These are phyloP conservation scores for Meandrusa payeni DNA, from an alignment of 2,888 invertebrate species.

Conservation along the genomic window DNA sequence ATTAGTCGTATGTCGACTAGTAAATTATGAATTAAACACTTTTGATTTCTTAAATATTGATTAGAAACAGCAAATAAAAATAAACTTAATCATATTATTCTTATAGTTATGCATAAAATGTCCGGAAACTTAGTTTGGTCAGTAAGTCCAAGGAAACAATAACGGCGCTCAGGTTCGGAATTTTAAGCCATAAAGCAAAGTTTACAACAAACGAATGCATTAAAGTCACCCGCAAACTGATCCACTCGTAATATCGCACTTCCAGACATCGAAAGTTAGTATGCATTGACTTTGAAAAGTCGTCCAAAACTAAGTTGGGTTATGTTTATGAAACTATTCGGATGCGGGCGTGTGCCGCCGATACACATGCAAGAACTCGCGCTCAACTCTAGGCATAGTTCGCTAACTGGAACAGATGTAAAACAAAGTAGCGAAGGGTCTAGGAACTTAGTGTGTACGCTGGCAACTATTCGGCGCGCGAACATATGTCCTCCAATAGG, in stretches of 20 bases:
- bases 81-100: no score
- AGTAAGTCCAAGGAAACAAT: conserved; percentile 47
- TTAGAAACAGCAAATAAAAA: no score
- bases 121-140: conserved; percentile 40
- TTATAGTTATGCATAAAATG: conserved; percentile 24
- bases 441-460: conserved; percentile 77
- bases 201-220: conserved; percentile 78
- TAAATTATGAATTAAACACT: no score
- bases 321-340: conserved; percentile 81
- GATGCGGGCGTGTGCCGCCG: conserved; percentile 76
- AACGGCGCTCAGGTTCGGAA: conserved; percentile 65
- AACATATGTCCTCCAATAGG: conserved; percentile 57
- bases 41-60: no score
- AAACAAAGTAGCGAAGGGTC: conserved; percentile 81
- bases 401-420: conserved; percentile 81
- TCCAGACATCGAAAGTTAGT: conserved; percentile 79
- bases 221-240: conserved; percentile 75
- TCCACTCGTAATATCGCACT: conserved; percentile 79
- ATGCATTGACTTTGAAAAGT: conserved; percentile 82
- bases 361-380: conserved; percentile 80
- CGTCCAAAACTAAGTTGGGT: conserved; percentile 80
- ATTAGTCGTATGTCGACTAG: no score
- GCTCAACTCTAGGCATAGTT: conserved; percentile 79
- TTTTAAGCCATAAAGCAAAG: conserved; percentile 74
- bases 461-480: conserved; percentile 60